These are phyloP conservation scores for Quadriops clusia DNA, from an alignment of 2,888 invertebrate genomes.

Conservation along the genomic window DNA sequence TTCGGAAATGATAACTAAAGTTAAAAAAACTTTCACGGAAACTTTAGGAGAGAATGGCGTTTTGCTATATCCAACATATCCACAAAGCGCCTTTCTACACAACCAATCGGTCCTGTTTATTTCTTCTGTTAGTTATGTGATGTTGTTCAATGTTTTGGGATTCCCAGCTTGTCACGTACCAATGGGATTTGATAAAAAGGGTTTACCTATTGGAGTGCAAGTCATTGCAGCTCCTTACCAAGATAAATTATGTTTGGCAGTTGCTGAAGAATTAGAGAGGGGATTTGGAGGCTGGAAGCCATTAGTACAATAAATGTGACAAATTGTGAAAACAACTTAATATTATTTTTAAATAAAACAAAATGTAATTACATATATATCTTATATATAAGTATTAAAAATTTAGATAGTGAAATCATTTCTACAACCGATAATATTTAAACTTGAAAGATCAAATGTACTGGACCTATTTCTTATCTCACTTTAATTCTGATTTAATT, in stretches of 20 bases:
- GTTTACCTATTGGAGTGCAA: constrained; percentile 62
- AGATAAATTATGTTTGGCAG: constrained; percentile 10
- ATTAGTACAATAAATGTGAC: no score
- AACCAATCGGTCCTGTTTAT: constrained; percentile 47
- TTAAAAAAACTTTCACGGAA: constrained; percentile 35
- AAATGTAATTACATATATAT: constrained; percentile 2
- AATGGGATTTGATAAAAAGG: constrained; percentile 46
- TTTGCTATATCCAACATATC: constrained; percentile 60
- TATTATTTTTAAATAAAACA: not conserved
- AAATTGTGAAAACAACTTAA: no score
- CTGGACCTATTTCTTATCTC: no score
- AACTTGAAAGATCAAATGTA: no score
- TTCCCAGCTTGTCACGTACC: constrained; percentile 69
- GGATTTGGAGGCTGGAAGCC: constrained; percentile 13
- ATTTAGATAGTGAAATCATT: no score
- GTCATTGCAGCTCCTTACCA: constrained; percentile 9
- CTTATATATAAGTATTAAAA: no score
- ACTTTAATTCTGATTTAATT: no score
- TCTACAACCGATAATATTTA: no score
- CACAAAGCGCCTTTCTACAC: constrained; percentile 52
- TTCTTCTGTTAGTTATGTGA: constrained; percentile 49
- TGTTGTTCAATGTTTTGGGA: constrained; percentile 59
- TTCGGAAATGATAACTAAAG: constrained; percentile 22
- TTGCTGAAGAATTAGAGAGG: constrained; percentile 11
- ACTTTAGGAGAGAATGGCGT: constrained; percentile 60